Conservation (phyloP, 92 coral and sea anemone species). For the Parazoanthus swiftii region DNA sequence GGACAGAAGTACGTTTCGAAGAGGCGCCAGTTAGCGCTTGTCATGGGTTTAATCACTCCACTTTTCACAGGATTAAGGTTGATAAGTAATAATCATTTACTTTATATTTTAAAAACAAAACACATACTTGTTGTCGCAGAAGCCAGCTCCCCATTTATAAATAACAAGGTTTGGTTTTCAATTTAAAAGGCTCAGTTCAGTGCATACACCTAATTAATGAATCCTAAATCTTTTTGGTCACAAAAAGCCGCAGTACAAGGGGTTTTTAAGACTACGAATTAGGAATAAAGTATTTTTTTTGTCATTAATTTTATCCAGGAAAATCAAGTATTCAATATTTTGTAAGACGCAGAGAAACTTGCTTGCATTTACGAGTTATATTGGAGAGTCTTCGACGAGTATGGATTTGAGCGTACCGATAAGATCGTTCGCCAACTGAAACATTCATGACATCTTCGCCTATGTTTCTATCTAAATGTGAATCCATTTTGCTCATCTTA, state of each 20-base stretch:
- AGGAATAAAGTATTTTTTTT: neutral
- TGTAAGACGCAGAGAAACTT: neutral
- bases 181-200: neutral
- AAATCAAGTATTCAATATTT: neutral
- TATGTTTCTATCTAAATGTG: conserved; percentile 2
- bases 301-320: neutral
- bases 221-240: conserved; percentile 15
- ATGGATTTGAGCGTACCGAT: conserved; percentile 7
- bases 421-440: conserved; percentile 11
- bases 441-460: conserved; percentile 24
- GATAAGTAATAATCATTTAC: neutral
- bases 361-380: neutral
- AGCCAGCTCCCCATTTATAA: conserved; percentile 29
- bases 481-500: conserved; percentile 12
- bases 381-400: neutral
- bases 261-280: neutral
- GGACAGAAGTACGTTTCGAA: neutral
- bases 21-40: too few species aligned
- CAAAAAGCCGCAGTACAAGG: conserved; percentile 9
- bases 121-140: neutral
- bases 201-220: conserved; percentile 6
- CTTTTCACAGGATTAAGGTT: neutral
- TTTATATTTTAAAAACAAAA: neutral
- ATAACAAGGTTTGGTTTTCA: conserved; percentile 22
- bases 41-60: neutral